Base-by-base conservation (phyloP, 1,140 invertebrate genomes). In the Drusus annulatus region DNA sequence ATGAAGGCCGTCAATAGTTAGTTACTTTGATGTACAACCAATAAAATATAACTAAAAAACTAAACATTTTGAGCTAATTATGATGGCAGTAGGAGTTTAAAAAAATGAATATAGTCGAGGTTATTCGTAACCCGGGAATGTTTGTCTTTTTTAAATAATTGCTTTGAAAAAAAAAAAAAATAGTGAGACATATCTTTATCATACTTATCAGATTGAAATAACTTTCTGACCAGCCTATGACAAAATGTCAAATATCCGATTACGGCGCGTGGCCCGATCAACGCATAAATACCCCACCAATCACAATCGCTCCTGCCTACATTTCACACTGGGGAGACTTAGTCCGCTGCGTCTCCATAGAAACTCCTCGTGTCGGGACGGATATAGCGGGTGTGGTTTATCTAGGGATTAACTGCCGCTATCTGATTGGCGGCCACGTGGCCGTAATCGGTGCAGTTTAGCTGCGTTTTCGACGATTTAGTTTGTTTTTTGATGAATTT, bases 351-450 rank as follows among this genome's bases (percentile, higher is more conserved):
- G 36, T 28, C 52, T 52, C 69, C 31, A 74, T 74, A 58, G 54
- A 74, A 56, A 54, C 17, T 60, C 52, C n/a, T 62, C 25, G 28
- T 56, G 28, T 19, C 58, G 62, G 50, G 17, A 10, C 69, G 74
- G 74, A 60, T 76, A 62, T 76, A 62, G 25, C 74, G 54, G 54
- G 54, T 58, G 74, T 45, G 74, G 74, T 62, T 62, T 76, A 76
- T 76, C 74, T 45, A 25, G 56, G 25, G 74, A 81, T 81, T 81
- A 81, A 25, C 63, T 23, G 23, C 50, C 45, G 51, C 19, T 79
- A 82, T 82, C 81, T 58, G 81, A 79, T 82, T 62, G 77, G 31
- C 54, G 10, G 77, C 52, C 81, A 73, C 78, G 81, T 82, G 81
- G 15, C 81, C 15, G 36, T 82, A 82, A 82, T 82, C 60, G 80